phyloP scores from a whole-genome alignment of 2,113 vertebrate genomes.

The Dromiciops gliroides region DNA sequence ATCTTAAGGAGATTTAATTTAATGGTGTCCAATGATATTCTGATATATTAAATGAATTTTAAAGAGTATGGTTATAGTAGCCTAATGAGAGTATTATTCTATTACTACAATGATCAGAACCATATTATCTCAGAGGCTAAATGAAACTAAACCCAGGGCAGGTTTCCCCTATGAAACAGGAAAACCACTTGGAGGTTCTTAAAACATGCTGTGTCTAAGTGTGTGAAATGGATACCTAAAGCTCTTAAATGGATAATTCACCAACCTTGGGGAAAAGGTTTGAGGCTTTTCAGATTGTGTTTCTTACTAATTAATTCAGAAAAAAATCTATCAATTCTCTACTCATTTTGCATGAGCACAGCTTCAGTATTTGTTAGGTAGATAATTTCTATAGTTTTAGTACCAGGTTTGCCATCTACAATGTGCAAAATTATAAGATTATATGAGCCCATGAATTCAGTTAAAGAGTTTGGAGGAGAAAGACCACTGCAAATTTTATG shows the following conservation, averaged over 20 bases:
- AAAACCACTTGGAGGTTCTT: neutral
- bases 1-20: neutral
- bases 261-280: neutral
- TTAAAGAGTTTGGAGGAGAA: neutral
- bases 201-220: neutral
- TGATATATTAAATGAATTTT: neutral
- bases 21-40: neutral
- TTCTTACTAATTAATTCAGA: neutral
- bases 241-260: constrained; percentile 53
- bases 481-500: neutral
- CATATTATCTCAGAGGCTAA: neutral
- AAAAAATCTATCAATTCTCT: constrained; percentile 26
- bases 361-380: constrained; percentile 3
- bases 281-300: constrained; percentile 6
- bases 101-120: neutral
- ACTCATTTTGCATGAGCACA: constrained; percentile 45
- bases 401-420: neutral
- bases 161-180: neutral
- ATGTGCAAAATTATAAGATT: neutral
- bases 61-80: neutral
- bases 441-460: neutral
- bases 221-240: neutral
- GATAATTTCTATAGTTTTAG: neutral
- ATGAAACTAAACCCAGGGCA: neutral
- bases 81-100: neutral